These are phyloP conservation scores for Mustelus asterias DNA, from an alignment of 2,113 vertebrate genomes.

Conservation along the genomic window DNA sequence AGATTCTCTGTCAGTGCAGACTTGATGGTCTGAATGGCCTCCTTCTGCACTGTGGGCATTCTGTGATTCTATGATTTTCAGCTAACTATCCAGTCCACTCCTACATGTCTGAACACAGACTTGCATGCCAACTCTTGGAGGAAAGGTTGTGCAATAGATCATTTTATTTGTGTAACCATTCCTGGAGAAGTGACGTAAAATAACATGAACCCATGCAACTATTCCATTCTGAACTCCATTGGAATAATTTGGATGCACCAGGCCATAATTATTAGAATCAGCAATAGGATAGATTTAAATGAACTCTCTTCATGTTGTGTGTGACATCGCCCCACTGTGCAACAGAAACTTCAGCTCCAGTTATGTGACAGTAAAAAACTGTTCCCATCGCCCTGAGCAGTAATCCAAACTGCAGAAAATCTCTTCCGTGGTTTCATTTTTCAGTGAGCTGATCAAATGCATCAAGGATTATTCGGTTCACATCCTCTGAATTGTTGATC, in stretches of 20 bases:
- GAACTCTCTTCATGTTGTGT: neutral
- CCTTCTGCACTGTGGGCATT: too few species aligned
- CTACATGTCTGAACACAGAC: neutral
- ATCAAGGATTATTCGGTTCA: neutral
- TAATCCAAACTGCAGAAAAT: neutral
- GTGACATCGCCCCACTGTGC: neutral
- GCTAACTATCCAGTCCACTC: neutral
- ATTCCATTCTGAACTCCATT: neutral
- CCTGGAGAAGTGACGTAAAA: neutral
- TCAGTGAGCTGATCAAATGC: neutral
- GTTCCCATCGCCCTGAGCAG: neutral
- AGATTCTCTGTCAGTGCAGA: too few species aligned
- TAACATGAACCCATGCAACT: neutral
- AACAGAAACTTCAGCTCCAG: neutral
- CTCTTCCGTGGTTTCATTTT: neutral
- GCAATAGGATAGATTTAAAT: neutral
- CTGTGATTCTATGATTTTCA: neutral
- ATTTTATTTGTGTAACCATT: neutral
- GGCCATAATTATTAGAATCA: neutral
- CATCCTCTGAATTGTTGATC: neutral
- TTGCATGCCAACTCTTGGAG: neutral
- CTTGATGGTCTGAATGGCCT: too few species aligned
- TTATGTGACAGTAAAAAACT: neutral
- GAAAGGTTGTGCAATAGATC: neutral
- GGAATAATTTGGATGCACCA: neutral